These are phyloP conservation scores for Epinotia bilunana DNA, from an alignment of 2,888 invertebrate species.

Conservation along the genomic window DNA sequence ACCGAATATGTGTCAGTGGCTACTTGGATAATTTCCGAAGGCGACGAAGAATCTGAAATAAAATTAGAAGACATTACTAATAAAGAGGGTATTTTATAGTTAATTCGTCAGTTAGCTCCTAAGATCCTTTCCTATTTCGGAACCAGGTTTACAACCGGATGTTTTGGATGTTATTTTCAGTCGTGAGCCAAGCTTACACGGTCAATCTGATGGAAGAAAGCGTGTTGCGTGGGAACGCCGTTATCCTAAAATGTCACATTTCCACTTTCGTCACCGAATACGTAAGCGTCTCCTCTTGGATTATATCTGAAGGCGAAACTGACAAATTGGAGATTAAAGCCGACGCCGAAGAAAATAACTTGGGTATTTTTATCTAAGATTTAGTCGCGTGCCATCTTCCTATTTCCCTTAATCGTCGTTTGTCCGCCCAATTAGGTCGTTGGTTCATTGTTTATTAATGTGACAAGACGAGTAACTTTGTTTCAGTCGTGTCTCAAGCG, in stretches of 20 bases:
- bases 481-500: constrained; percentile 94
- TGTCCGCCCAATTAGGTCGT: constrained; percentile 24
- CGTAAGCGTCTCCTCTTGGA: constrained; percentile 94
- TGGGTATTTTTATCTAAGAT: constrained; percentile 62
- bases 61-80: constrained; percentile 63
- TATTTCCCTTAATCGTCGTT: constrained; percentile 28
- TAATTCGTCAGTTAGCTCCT: constrained; percentile 26
- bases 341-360: constrained; percentile 63
- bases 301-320: constrained; percentile 88
- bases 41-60: constrained; percentile 69
- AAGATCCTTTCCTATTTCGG: constrained; percentile 38
- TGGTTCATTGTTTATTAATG: constrained; percentile 15
- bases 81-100: constrained; percentile 64
- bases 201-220: constrained; percentile 96
- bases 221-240: constrained; percentile 94
- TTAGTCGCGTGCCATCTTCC: constrained; percentile 35
- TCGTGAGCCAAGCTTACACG: constrained; percentile 94
- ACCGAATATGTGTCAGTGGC: constrained; percentile 92
- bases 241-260: constrained; percentile 95
- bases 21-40: constrained; percentile 90
- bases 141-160: constrained; percentile 11
- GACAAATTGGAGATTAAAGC: constrained; percentile 79
- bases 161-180: constrained; percentile 82
- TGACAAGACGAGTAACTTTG: constrained; percentile 37
- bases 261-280: constrained; percentile 97